Evolutionary conservation across 2,113 vertebrate genomes (phyloP), one percentile per base, ranked within the genome.

Genomic region (Paralichthys olivaceus): DNA sequence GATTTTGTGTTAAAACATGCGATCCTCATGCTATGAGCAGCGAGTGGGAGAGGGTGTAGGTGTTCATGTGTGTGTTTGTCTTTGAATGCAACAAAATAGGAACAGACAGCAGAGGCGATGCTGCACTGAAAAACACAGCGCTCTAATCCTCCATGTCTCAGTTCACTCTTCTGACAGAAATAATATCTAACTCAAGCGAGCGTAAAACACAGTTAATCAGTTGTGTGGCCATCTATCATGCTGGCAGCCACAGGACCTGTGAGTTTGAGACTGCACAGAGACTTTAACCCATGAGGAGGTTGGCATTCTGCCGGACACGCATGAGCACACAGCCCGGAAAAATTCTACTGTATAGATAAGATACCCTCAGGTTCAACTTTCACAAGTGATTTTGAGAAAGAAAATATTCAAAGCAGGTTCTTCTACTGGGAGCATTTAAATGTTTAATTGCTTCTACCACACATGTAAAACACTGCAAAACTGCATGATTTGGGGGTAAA

Each of bases 181-280:
- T 81, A 77, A 84, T 69, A 74, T 87, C 80, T 55, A 47, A 83
- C 81, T 83, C 84, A 83, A 88, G 82, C 69, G 13, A 75, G 80
- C 69, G 64, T 85, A 84, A 85, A 87, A 89, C 87, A 86, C 17
- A 51, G 69, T 72, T 90, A 82, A 89, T 83, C 81, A 29, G 76
- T 80, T 56, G 77, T 80, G 71, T 57, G 79, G 83, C 78, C 67
- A 81, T 90, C 82, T 74, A 87, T 88, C 82, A 82, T 22, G 80
- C 72, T 84, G 84, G 70, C 80, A 78, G 78, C 57, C 69, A 69
- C 77, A 60, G 69, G 82, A 85, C 51, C 12, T 11, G 70, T 45
- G 65, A 49, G 71, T 69, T 71, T 13, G 32, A 75, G 79, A 55
- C 64, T 29, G 47, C 49, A 23, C 65, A 65, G n/a, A 56, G 69